Base-by-base conservation (phyloP, 2,888 invertebrate species). In the Pandemis cinnamomeana region DNA sequence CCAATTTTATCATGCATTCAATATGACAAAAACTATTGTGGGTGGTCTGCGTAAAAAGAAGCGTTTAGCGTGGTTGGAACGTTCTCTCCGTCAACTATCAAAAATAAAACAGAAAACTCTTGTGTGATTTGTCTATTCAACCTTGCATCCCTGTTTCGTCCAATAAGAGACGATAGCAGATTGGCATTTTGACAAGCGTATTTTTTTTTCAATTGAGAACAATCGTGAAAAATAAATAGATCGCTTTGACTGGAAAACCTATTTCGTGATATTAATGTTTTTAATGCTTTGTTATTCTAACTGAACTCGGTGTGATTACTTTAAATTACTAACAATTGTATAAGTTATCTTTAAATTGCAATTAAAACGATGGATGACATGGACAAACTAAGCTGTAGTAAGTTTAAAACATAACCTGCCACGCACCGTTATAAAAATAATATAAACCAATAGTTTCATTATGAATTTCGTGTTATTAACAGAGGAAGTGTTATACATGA, bases 361-460 rank as follows among this genome's bases (percentile, higher is more conserved):
- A 41, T 60, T 7, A 36, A 13, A 67, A 75, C 61, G 53, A 90
- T 92, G 91, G 93, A 93, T 58, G 89, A 91, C 36, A 73, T 91
- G 73, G 92, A 92, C 77, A 92, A 92, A 86, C 79, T 93, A 70
- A 93, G 92, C 85, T 93, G 93, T 78, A 93, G 93, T 93, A 80
- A 90, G 93, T 90, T 36, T n/a, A 11, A 11, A 63, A 7, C 44
- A 62, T 68, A 71, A 55, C 63, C 13, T 41, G 20, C 67, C 42
- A 42, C 53, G 44, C 60, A 73, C 46, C 42, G n/a, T 36, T 51
- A 42, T 7, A 15, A 15, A 64, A 77, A 73, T 67, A 67, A 36
- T 68, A 53, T 63, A 63, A 70, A 71, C 66, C 7, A 70, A 20
- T 7, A 62, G 64, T 41, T 67, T 15, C 48, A 48, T n/a, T 46